Conservation (phyloP, 1,140 invertebrate genomes). For the Eriocheir sinensis region DNA sequence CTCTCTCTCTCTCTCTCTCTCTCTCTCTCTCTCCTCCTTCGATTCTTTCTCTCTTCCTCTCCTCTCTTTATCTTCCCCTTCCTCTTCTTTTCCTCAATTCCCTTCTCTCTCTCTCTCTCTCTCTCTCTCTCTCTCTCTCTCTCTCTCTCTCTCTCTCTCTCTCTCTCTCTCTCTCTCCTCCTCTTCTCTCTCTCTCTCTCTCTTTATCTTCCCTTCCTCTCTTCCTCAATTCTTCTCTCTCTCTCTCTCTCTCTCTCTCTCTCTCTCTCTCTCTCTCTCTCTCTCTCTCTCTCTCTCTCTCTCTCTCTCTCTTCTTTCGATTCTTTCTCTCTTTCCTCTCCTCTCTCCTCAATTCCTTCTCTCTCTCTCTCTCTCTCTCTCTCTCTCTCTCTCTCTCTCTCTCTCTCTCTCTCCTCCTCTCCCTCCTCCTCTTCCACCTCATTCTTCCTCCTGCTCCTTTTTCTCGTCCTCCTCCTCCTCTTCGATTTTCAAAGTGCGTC, state of each 20-base stretch:
- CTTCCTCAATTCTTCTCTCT: background rate
- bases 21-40: no score
- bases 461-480: no score
- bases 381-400: background rate
- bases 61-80: background rate
- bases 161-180: background rate
- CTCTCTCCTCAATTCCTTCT: background rate
- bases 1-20: no score
- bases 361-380: slow-evolving; percentile 39
- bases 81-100: background rate
- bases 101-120: background rate
- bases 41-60: background rate
- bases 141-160: background rate
- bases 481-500: no score
- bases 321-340: background rate
- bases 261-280: background rate
- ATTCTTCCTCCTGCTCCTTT: background rate
- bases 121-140: no score
- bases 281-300: background rate
- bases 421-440: no score
- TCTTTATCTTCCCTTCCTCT: background rate
- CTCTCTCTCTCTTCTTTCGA: background rate
- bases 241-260: background rate
- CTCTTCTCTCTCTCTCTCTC: background rate
- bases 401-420: no score